Evolutionary conservation across 2,797 vertebrate species (phyloP), one percentile per base, ranked within the genome.

Genomic region (Lepilemur ruficaudatus): DNA sequence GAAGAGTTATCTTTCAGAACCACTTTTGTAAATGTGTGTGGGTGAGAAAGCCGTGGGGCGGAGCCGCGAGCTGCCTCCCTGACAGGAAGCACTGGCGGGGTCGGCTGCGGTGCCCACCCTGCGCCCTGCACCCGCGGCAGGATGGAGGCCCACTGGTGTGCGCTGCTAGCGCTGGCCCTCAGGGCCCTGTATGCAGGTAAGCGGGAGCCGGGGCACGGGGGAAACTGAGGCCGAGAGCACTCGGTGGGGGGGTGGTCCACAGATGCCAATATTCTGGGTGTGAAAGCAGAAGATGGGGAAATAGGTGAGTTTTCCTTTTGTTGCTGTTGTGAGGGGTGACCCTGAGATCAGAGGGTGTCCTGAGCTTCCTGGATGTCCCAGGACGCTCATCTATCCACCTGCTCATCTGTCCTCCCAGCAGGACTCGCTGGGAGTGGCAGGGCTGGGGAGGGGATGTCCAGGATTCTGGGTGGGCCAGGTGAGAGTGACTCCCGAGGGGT

Each of bases 111-210:
- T 70, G 43, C 23, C 43, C 28, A 4, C 69, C 15, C 67, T 32
- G 13, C 22, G 17, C 35, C 22, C 9, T 25, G 23, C 4, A 20
- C 63, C 28, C 20, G 14, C 2, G 4, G 43, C 38, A 20, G 0
- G 20, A 61, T 93, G 96, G 90, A 61, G 76, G 83, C 32, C 35
- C 3, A 2, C 17, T 2, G 0, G 22, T 63, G 28, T 22, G 35
- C 55, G 5, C 61, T 91, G 61, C 69, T 89, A 25, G 15, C 76
- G 41, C 35, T 85, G 69, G 88, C n/a, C 63, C 41, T 65, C 1
- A 35, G 50, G 23, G 7, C 2, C 3, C 83, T 80, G 13, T 57
- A 15, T n/a, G 18, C 76, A 90, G 95, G 93, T 93, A 46, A 96
- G 97, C 2, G 0, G 22, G n/a, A 35, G 30, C 65, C 5, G 0